Conservation (phyloP, 2,888 invertebrate species). For the Eulithis prunata region DNA sequence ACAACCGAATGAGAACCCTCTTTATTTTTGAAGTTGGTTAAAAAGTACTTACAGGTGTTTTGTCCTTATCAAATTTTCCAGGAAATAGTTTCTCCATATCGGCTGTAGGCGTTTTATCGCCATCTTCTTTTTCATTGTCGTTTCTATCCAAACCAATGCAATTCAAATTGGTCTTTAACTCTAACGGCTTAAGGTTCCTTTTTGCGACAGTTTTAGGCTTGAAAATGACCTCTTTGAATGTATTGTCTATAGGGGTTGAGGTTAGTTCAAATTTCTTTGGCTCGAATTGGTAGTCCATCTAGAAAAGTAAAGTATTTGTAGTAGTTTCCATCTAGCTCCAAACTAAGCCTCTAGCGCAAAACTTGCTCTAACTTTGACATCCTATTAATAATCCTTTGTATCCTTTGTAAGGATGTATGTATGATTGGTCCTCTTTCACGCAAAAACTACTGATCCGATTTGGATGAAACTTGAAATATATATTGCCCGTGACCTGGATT, state of each 20-base stretch:
- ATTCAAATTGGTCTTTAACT: constrained; percentile 81
- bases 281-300: constrained; percentile 42
- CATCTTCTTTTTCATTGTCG: constrained; percentile 80
- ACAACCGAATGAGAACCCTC: too few species aligned
- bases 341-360: too few species aligned
- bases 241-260: constrained; percentile 41
- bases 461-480: too few species aligned
- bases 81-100: constrained; percentile 58
- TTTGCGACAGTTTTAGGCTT: constrained; percentile 71
- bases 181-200: constrained; percentile 80
- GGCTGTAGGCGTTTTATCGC: constrained; percentile 67
- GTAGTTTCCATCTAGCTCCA: too few species aligned
- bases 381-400: too few species aligned
- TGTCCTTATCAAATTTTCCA: constrained; percentile 64
- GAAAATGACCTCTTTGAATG: constrained; percentile 57
- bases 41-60: constrained; percentile 67
- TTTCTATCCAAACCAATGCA: constrained; percentile 67
- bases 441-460: too few species aligned
- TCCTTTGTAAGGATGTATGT: too few species aligned
- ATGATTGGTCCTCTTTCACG: too few species aligned
- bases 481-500: too few species aligned
- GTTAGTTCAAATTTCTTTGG: constrained; percentile 43
- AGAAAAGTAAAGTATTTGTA: constrained; percentile 1
- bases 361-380: too few species aligned
- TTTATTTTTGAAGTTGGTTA: neutral